These are phyloP conservation scores for Meloidogyne floridensis DNA, from an alignment of 1,140 invertebrate species.

Conservation along the genomic window DNA sequence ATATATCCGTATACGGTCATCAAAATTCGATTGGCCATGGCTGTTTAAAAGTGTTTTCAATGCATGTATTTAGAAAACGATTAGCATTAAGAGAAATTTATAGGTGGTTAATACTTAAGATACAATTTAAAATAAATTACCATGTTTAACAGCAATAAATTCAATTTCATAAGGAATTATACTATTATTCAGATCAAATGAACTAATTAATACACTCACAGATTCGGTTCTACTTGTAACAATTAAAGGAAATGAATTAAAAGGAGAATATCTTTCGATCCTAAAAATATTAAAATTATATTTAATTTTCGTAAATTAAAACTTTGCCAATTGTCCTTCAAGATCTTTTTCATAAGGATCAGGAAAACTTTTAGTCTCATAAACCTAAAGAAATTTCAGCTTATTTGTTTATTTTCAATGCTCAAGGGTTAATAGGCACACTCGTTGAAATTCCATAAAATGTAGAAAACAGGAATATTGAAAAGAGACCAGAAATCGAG, in stretches of 20 bases:
- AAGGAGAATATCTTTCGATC: slow-evolving; percentile 5
- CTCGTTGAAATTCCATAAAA: no score
- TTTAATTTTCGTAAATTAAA: neutral
- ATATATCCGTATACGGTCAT: no score
- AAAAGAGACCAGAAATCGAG: no score
- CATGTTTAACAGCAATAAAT: neutral
- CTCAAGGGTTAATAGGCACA: no score
- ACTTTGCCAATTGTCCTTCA: slow-evolving; percentile 4
- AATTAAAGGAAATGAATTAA: neutral
- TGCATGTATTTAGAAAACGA: no score
- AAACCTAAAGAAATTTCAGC: slow-evolving; percentile 23
- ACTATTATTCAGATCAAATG: neutral
- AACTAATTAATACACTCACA: slow-evolving; percentile 34
- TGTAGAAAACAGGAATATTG: no score
- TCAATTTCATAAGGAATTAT: neutral
- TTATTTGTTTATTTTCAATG: no score
- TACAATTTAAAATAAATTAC: slow-evolving; percentile 19
- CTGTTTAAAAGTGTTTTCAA: no score
- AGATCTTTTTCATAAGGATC: neutral
- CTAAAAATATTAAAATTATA: slow-evolving; percentile 23
- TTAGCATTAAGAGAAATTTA: no score
- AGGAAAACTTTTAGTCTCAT: slow-evolving; percentile 39
- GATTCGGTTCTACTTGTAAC: slow-evolving; percentile 38
- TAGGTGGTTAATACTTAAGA: no score
- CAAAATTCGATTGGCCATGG: no score